phyloP scores from a whole-genome alignment of 2,113 vertebrate genomes.

The Atherinomorus stipes region DNA sequence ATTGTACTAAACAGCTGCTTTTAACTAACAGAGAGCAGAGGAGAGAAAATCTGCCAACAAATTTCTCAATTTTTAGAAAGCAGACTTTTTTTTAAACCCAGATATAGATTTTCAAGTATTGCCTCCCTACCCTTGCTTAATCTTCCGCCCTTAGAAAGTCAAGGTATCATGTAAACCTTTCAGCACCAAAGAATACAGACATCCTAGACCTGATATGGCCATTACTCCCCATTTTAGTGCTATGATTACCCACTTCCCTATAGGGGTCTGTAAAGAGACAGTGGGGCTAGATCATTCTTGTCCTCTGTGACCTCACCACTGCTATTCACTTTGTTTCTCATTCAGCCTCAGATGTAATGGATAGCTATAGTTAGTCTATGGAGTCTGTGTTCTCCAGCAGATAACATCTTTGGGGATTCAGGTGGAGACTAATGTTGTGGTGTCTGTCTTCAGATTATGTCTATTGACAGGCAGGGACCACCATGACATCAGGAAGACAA shows the following conservation, averaged over 20 bases:
- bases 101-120: neutral
- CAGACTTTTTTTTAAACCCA: neutral
- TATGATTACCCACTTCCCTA: constrained; percentile 20
- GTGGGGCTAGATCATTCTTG: constrained; percentile 55
- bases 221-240: constrained; percentile 63
- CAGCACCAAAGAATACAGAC: constrained; percentile 28
- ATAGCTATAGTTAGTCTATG: constrained; percentile 67
- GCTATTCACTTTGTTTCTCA: constrained; percentile 67
- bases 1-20: constrained; percentile 28
- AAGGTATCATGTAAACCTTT: constrained; percentile 60
- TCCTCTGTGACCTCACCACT: constrained; percentile 69
- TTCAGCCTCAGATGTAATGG: constrained; percentile 74
- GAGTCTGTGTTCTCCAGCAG: constrained; percentile 69
- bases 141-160: constrained; percentile 13
- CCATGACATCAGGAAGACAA: constrained; percentile 54
- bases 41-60: neutral
- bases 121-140: neutral
- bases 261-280: constrained; percentile 51
- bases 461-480: constrained; percentile 65
- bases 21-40: neutral
- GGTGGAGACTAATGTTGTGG: constrained; percentile 59
- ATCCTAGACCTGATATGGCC: constrained; percentile 10
- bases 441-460: constrained; percentile 59
- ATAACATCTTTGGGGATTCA: constrained; percentile 65
- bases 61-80: neutral